Base-by-base conservation (phyloP, 2,888 invertebrate genomes). In the Stenurella melanura region DNA sequence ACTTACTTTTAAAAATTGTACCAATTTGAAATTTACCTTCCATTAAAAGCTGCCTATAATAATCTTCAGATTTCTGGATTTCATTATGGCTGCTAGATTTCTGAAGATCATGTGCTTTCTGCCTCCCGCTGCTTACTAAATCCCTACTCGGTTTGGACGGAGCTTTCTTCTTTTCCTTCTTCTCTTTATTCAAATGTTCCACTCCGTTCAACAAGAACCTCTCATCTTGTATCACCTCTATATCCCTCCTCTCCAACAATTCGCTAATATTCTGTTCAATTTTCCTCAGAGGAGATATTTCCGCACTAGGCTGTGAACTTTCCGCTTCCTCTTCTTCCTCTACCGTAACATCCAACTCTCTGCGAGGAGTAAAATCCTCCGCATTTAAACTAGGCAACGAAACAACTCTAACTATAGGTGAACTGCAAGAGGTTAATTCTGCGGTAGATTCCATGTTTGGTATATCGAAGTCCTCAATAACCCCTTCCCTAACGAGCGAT, bases 201-300 rank as follows among this genome's bases (percentile, higher is more conserved):
- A 90, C 87, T 5, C 90, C 90, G 64, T 90, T 90, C 76, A 90
- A 85, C 64, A 89, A 84, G 54, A 86, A 83, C 60, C 85, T 83
- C 60, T 86, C 88, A 68, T 88, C 86, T 73, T 87, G 85, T 11
- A 88, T 82, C 42, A 86, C 84, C 82, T 90, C 88, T 68, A 89
- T 88, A 78, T 89, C 89, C 15, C 89, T 81, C 74, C 89, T 83
- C 81, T 90, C 93, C 85, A 94, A 88, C 87, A 94, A 91, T 85
- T 94, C 94, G 87, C 92, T 94, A 83, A 94, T 94, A 87, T 94
- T 94, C 88, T 93, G 93, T 89, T 94, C 94, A 78, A 94, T 94
- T 90, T 94, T 93, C 77, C 93, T 90, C 71, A 94, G 90, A 6
- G 94, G 94, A 10, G 94, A 94, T 73, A 93, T 92, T 82, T 93